Conservation (phyloP, 2,797 vertebrate genomes). For the Cyclopterus lumpus region DNA sequence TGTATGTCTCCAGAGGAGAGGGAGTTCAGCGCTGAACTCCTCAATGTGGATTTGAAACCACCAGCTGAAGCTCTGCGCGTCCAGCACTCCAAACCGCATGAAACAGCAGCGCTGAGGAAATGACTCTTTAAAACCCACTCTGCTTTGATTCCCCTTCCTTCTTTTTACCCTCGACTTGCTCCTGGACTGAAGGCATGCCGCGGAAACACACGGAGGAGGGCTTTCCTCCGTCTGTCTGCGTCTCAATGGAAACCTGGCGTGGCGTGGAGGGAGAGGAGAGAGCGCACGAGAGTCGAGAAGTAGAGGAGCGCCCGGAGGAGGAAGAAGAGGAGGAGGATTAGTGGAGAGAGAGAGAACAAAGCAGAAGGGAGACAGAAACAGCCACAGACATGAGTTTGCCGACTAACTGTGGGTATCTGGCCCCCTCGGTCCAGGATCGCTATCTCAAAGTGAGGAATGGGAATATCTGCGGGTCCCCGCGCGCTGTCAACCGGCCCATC, state of each 20-base stretch:
- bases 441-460: conserved; percentile 80
- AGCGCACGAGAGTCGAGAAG: conserved; percentile 46
- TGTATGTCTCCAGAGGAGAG: conserved; percentile 50
- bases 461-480: conserved; percentile 84
- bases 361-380: conserved; percentile 13
- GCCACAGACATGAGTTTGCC: conserved; percentile 84
- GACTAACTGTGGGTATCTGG: conserved; percentile 77
- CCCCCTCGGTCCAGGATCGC: conserved; percentile 76
- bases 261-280: conserved; percentile 42
- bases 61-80: conserved; percentile 16
- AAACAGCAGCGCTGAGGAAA: conserved; percentile 42
- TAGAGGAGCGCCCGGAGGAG: conserved; percentile 37
- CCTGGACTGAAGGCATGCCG: conserved; percentile 58
- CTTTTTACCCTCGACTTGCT: conserved; percentile 7
- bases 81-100: conserved; percentile 32
- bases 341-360: conserved; percentile 4
- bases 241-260: conserved; percentile 66
- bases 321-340: conserved; percentile 56
- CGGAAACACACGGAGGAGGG: conserved; percentile 55
- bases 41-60: conserved; percentile 49
- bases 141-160: conserved; percentile 14
- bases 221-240: conserved; percentile 55
- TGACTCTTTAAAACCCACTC: conserved; percentile 36
- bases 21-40: conserved; percentile 48
- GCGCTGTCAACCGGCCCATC: conserved; percentile 87